Conservation (phyloP, 2,113 vertebrate genomes). For the Catharus bicknelli region DNA sequence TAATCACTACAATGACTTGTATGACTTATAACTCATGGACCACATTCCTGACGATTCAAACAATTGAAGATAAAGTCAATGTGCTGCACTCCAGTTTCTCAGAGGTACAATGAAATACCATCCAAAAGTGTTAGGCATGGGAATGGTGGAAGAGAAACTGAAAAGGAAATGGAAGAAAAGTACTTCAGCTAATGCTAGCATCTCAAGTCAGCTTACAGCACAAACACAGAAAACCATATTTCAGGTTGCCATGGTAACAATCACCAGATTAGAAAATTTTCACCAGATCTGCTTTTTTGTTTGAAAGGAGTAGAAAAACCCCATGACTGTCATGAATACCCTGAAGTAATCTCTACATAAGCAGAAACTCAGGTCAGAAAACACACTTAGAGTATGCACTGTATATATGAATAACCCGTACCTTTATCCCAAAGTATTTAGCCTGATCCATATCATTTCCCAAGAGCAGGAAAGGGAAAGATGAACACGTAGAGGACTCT, state of each 20-base stretch:
- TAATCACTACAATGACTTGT: not conserved
- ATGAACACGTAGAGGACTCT: not conserved
- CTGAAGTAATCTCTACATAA: not conserved
- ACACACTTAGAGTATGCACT: not conserved
- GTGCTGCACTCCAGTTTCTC: not conserved
- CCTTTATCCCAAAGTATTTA: not conserved
- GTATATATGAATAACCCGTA: rapidly evolving
- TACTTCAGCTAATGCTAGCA: not conserved
- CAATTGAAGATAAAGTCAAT: not conserved
- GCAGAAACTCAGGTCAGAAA: not conserved
- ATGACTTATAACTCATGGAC: not conserved
- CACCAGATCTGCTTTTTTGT: not conserved
- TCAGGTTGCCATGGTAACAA: not conserved
- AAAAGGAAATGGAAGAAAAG: not conserved
- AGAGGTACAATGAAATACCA: not conserved
- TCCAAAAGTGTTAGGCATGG: not conserved
- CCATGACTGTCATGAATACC: not conserved
- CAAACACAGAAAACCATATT: not conserved
- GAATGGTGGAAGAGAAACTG: not conserved
- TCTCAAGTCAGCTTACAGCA: not conserved
- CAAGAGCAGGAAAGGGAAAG: not conserved
- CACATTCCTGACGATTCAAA: not conserved
- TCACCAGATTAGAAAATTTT: slow-evolving; percentile 7
- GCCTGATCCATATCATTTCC: not conserved
- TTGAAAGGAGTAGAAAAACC: not conserved